These are phyloP conservation scores for Platanista minor DNA, from an alignment of 2,113 vertebrate genomes.

Conservation along the genomic window DNA sequence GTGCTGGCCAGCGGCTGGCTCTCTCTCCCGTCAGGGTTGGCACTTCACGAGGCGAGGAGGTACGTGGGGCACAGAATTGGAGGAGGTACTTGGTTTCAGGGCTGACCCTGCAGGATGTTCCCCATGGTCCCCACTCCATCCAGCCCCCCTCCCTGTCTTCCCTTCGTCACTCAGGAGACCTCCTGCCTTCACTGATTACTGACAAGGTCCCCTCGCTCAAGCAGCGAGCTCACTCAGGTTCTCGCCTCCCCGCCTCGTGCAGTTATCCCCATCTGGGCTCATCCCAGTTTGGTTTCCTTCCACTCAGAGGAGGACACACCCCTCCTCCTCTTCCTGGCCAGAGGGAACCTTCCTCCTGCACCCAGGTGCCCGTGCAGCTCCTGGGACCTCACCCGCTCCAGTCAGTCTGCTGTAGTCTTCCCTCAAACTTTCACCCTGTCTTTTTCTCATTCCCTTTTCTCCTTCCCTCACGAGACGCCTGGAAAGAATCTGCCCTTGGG, in stretches of 20 bases:
- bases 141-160: too few relatives aligned
- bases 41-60: not conserved
- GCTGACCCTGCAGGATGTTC: not conserved
- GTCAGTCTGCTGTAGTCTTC: not conserved
- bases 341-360: not conserved
- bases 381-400: not conserved
- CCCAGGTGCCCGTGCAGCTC: not conserved
- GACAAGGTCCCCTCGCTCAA: not conserved
- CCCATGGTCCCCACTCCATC: accelerated
- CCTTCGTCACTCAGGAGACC: not conserved
- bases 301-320: not conserved
- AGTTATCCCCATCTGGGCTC: not conserved
- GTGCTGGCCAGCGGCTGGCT: not conserved
- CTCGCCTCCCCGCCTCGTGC: not conserved
- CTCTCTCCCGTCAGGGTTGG: not conserved
- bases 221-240: not conserved
- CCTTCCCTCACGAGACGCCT: not conserved
- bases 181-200: not conserved
- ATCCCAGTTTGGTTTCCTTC: not conserved
- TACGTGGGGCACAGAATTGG: not conserved
- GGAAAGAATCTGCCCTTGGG: not conserved
- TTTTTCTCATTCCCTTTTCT: not conserved
- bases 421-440: not conserved
- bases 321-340: not conserved
- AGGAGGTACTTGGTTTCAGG: not conserved